These are phyloP conservation scores for Monopterus albus DNA, from an alignment of 2,113 vertebrate species.

Conservation along the genomic window DNA sequence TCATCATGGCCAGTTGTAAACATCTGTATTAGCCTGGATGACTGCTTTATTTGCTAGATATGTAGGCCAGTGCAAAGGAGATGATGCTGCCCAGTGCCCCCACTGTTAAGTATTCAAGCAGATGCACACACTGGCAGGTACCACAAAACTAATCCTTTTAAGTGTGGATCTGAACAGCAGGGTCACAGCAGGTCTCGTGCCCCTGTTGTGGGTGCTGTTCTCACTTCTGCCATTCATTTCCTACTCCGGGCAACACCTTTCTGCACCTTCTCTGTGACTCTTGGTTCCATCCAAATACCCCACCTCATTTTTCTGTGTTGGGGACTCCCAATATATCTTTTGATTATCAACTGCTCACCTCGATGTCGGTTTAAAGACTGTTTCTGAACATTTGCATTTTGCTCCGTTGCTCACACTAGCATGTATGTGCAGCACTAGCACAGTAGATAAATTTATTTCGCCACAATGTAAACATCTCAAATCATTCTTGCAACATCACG, in stretches of 20 bases:
- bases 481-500: no score
- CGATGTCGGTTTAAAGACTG: no score
- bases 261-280: constrained; percentile 13
- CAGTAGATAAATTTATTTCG: no score
- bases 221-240: constrained; percentile 66
- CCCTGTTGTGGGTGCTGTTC: constrained; percentile 58
- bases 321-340: neutral
- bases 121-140: constrained; percentile 36
- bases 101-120: constrained; percentile 1
- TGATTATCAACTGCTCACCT: no score
- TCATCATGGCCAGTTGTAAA: constrained; percentile 24
- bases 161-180: constrained; percentile 63
- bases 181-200: constrained; percentile 53
- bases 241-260: constrained; percentile 54
- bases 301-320: constrained; percentile 6
- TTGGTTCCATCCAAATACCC: neutral
- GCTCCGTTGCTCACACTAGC: no score
- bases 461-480: neutral
- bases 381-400: no score
- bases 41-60: constrained; percentile 30
- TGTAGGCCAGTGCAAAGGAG: constrained; percentile 20
- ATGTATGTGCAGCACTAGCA: no score
- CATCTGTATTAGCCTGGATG: constrained; percentile 25
- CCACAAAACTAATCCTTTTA: constrained; percentile 70
- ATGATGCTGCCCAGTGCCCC: constrained; percentile 9